These are phyloP conservation scores for Musca vetustissima DNA, from an alignment of 1,140 invertebrate species.

Conservation along the genomic window DNA sequence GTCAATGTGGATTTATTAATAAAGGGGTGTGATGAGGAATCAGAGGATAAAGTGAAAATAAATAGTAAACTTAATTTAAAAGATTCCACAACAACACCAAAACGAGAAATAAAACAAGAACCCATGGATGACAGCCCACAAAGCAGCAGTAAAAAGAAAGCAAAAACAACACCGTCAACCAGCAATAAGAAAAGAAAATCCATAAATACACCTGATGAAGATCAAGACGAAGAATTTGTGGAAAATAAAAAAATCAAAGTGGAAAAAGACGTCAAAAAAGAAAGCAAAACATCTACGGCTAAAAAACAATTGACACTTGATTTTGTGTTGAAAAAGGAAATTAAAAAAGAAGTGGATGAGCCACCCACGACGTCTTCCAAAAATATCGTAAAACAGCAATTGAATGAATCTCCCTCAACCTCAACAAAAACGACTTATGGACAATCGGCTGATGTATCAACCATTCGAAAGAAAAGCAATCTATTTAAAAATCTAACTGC, in stretches of 20 bases:
- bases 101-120: conserved; percentile 19
- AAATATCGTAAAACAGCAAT: neutral
- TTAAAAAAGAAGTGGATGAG: neutral
- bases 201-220: no score
- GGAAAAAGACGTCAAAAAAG: neutral
- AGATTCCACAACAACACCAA: conserved; percentile 26
- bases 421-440: no score
- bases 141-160: neutral
- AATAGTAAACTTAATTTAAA: conserved; percentile 27
- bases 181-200: no score
- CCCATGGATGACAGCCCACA: conserved; percentile 3
- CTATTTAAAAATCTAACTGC: conserved; percentile 24
- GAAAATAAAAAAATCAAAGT: no score
- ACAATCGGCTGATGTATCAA: neutral
- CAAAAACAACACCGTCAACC: no score
- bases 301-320: conserved; percentile 4
- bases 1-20: conserved; percentile 66
- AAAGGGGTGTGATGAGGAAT: conserved; percentile 33
- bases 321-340: neutral
- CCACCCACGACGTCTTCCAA: neutral
- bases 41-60: conserved; percentile 9
- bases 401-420: neutral
- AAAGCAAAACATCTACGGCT: neutral
- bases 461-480: conserved; percentile 15
- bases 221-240: no score